Evolutionary conservation across 2,113 vertebrate species (phyloP).

Genomic region (Passer domesticus): DNA sequence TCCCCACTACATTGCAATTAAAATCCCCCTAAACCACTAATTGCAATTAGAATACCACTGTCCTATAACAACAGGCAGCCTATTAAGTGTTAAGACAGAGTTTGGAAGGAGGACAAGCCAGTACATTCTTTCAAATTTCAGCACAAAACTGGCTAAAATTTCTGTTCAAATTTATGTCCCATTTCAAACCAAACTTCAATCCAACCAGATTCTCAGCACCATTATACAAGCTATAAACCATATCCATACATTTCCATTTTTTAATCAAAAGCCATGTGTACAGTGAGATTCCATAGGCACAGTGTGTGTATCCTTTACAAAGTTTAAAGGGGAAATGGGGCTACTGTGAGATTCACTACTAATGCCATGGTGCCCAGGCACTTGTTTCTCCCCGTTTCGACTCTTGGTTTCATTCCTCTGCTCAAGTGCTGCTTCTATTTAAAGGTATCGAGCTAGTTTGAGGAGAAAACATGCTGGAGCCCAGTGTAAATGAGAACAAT

Average conservation of each 20-base stretch:
- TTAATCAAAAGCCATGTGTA: neutral
- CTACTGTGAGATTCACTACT: neutral
- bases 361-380: neutral
- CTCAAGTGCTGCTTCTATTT: neutral
- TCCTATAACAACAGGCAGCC: neutral
- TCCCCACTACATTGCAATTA: neutral
- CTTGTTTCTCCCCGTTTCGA: neutral
- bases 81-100: neutral
- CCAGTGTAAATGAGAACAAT: constrained; percentile 20
- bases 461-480: neutral
- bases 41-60: neutral
- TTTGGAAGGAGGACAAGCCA: neutral
- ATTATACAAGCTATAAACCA: neutral
- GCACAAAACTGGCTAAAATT: neutral
- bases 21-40: neutral
- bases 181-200: neutral
- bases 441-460: neutral
- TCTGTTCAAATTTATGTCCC: neutral
- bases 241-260: neutral
- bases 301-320: neutral
- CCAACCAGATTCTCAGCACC: neutral
- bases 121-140: neutral
- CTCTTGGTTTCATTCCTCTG: neutral
- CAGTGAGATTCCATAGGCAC: accelerated
- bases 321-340: neutral